These are phyloP conservation scores for Chiloscyllium plagiosum DNA, from an alignment of 2,113 vertebrate genomes.

Conservation along the genomic window DNA sequence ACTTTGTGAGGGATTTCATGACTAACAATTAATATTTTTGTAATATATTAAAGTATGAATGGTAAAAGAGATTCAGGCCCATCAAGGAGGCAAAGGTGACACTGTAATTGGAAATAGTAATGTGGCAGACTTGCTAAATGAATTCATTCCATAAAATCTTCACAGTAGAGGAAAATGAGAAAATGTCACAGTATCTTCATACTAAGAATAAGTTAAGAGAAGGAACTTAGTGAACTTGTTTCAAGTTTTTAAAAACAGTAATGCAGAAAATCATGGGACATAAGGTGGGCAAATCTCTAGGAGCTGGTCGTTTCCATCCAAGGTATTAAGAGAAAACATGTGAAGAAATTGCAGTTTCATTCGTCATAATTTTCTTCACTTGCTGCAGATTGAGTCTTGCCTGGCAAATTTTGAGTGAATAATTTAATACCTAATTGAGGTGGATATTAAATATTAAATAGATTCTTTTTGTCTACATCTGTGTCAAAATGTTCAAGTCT, in stretches of 20 bases:
- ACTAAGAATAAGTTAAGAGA: not conserved
- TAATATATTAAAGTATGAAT: not conserved
- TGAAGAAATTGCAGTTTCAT: not conserved
- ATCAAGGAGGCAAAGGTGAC: not conserved
- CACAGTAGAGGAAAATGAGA: not conserved
- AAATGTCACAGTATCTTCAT: not conserved
- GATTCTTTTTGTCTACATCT: too few relatives aligned
- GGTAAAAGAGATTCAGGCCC: not conserved
- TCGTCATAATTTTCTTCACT: not conserved
- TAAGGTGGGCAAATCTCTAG: not conserved
- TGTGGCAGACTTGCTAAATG: not conserved
- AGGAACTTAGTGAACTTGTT: not conserved
- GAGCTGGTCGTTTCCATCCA: not conserved
- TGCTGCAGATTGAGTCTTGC: not conserved
- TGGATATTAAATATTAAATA: not conserved
- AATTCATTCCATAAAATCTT: not conserved
- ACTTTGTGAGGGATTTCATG: not conserved
- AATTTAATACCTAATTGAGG: not conserved
- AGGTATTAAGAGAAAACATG: not conserved
- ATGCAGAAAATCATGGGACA: not conserved
- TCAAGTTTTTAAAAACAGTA: not conserved
- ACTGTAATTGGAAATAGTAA: not conserved
- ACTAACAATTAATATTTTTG: not conserved
- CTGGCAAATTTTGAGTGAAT: not conserved
- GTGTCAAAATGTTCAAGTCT: too few relatives aligned